These are phyloP conservation scores for Emydoidea blandingii DNA, from an alignment of 2,797 vertebrate genomes.

Conservation along the genomic window DNA sequence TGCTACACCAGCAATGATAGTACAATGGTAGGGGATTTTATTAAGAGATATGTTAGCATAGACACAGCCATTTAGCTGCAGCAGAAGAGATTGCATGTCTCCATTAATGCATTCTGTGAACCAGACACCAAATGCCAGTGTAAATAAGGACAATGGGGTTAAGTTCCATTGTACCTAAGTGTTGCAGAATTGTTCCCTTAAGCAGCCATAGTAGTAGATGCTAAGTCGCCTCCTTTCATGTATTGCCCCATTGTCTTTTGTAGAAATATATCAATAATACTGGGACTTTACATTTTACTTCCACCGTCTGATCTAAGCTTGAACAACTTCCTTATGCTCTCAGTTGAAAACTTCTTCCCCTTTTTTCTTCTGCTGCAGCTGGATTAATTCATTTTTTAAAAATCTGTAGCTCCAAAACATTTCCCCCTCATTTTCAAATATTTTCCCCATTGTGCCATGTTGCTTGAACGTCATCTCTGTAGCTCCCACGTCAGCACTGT, in stretches of 20 bases:
- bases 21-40: background rate
- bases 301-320: background rate
- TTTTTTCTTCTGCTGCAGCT: background rate
- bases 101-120: background rate
- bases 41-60: background rate
- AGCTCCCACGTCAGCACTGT: accelerated
- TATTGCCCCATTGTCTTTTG: background rate
- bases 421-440: conserved; percentile 22
- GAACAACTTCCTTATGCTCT: background rate
- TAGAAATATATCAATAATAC: background rate
- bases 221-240: background rate
- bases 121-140: background rate
- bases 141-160: accelerated
- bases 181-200: background rate
- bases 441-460: background rate
- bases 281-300: background rate
- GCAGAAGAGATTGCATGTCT: background rate
- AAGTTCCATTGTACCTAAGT: accelerated
- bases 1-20: conserved; percentile 5
- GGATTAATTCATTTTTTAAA: background rate
- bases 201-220: background rate
- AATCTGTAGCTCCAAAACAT: background rate
- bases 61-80: accelerated
- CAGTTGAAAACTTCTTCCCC: background rate
- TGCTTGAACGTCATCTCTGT: conserved; percentile 19